Evolutionary conservation across 2,797 vertebrate species (phyloP), one percentile per base, ranked within the genome.

Genomic region (Cyprinella venusta): DNA sequence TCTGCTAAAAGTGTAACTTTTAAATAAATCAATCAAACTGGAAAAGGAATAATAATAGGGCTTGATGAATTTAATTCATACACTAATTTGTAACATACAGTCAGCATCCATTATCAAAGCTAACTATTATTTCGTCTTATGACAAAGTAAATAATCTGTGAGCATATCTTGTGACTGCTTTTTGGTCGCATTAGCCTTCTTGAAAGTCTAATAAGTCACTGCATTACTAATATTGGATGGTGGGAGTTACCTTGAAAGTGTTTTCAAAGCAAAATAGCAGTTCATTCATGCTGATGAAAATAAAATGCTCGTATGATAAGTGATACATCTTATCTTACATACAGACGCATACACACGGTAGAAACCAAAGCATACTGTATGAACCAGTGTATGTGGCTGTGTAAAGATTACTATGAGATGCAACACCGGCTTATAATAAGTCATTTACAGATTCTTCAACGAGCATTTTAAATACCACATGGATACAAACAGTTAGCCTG

Each of bases 241-340:
- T 21, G 50, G 2, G 19, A 30, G 50, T 48, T 36, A 15, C 12
- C 30, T 38, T 75, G 30, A 54, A 74, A 36, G 10, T 54, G 6
- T 75, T 75, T 38, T 75, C 30, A 56, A 75, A 75, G 30, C 72
- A 75, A 75, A 56, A 56, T 15, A 24, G 71, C 30, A 56, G 6
- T n/a, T 54, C 45, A 45, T 45, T 15, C 45, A 36, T 56, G 30
- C 16, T 38, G 19, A n/a, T 74, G 10, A 54, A 54, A 8, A 19
- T 10, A 71, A 71, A 50, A 50, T 48, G 8, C 4, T 12, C 21
- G 33, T 21, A 13, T 13, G 30, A n/a, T 30, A n/a, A 54, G 42
- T 50, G 18, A 71, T 8, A 9, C 26, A 52, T 54, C 30, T 33
- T 54, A 19, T 52, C 50, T 54, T 33, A 33, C 19, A 54, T n/a